Evolutionary conservation across 2,888 invertebrate genomes (phyloP), one percentile per base, ranked within the genome.

Genomic region (Linnaemya tessellans): DNA sequence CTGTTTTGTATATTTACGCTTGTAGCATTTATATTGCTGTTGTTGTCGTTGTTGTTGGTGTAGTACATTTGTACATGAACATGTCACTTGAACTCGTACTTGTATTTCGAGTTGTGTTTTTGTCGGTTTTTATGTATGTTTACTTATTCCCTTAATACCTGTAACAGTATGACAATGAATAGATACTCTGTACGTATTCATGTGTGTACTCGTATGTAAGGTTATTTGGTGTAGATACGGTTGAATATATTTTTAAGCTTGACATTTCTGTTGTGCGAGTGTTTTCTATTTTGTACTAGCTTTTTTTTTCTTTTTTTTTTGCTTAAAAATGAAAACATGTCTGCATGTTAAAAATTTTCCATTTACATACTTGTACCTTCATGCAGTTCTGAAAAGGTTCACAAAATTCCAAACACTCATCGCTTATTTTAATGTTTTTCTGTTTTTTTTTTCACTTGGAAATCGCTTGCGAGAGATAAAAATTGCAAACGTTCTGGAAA

Each of bases 91-190:
- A 43, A 54, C 30, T 58, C 10, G 46, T 25, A 49, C 49, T 60
- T n/a, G 56, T 30, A 43, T 41, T 77, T 58, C 13, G 25, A 22
- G 9, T 56, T 22, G 13, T 60, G 18, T 22, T 64, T 51, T 43
- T 43, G 10, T 20, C 10, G 11, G 13, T 60, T 8, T 35, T 4
- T 43, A 3, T 64, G 54, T 49, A 10, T 38, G 30, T 58, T 62
- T 56, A 18, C 71, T 70, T 71, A 64, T 80, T 67, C 73, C 73
- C 58, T 58, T 73, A 73, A 58, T 80, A 80, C 80, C 65, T 73
- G 80, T 58, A 41, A 73, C 71, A 65, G 38, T 64, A 58, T 49
- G 71, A 43, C 35, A 46, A 73, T 43, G 25, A 13, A 71, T 35
- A 35, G 15, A 54, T 71, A 64, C 54, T 54, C 71, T 49, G 8